Conservation (phyloP, 2,113 vertebrate genomes). For the Amphiprion percula region DNA sequence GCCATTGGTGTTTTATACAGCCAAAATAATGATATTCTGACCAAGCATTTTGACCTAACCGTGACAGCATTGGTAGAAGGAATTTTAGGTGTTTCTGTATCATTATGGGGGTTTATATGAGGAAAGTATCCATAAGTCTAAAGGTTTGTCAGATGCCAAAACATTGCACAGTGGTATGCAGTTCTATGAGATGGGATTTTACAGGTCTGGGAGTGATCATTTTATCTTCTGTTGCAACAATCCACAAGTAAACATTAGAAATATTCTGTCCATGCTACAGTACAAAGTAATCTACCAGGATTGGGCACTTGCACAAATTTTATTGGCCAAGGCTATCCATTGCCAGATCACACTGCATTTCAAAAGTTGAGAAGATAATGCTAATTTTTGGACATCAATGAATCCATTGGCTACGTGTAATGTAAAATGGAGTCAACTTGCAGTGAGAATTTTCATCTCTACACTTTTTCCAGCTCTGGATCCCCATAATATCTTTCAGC, state of each 20-base stretch:
- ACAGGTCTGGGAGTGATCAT: background rate
- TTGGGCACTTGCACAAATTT: background rate
- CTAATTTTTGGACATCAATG: background rate
- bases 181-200: background rate
- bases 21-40: no score
- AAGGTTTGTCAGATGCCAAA: background rate
- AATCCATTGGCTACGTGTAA: background rate
- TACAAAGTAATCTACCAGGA: conserved; percentile 6
- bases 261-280: background rate
- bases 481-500: background rate
- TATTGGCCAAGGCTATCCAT: background rate
- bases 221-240: background rate
- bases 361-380: background rate
- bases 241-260: background rate
- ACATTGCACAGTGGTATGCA: background rate
- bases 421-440: background rate
- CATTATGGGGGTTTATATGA: background rate
- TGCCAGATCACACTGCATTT: background rate
- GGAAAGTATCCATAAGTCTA: background rate
- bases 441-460: background rate
- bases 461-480: conserved; percentile 3
- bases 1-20: background rate
- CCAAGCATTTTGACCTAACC: no score
- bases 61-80: no score
- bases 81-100: background rate